A percentile compares a stretch with the other conserved stretches of the same genome.
phyloP scores from a whole-genome alignment of 2,888 invertebrate species.

The Empis livida region DNA sequence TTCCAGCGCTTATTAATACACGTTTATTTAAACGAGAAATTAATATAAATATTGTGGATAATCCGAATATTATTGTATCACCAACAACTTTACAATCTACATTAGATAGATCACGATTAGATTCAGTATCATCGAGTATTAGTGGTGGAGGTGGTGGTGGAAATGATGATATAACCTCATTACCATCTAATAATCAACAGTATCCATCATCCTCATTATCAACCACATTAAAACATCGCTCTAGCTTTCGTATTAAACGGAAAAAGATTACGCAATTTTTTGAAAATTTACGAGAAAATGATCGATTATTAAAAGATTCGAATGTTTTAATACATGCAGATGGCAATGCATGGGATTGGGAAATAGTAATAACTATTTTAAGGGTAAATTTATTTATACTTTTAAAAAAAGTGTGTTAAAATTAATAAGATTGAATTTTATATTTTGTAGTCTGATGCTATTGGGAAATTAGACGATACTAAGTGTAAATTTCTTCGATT shows the following conservation, averaged over 20 bases:
- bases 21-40: constrained; percentile 34
- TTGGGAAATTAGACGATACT: constrained; percentile 51
- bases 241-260: constrained; percentile 30
- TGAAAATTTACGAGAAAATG: constrained; percentile 43
- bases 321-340: constrained; percentile 70
- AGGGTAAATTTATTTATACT: constrained; percentile 41
- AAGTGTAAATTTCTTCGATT: constrained; percentile 57
- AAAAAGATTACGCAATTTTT: constrained; percentile 42
- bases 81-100: constrained; percentile 8
- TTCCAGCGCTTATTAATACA: constrained; percentile 29
- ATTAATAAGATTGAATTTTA: constrained; percentile 17
- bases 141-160: constrained; percentile 15
- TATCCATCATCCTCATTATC: constrained; percentile 2
- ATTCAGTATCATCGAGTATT: constrained; percentile 36
- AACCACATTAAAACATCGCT: constrained; percentile 22
- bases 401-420: neutral
- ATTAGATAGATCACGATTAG: constrained; percentile 36
- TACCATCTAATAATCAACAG: constrained; percentile 13
- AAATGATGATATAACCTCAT: constrained; percentile 26
- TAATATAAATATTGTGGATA: constrained; percentile 14
- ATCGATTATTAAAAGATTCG: constrained; percentile 63
- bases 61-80: no score
- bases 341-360: constrained; percentile 84
- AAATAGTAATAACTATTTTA: constrained; percentile 68
- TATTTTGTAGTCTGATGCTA: constrained; percentile 31